phyloP scores from a whole-genome alignment of 2,888 invertebrate species.

The Meliscaeva auricollis region DNA sequence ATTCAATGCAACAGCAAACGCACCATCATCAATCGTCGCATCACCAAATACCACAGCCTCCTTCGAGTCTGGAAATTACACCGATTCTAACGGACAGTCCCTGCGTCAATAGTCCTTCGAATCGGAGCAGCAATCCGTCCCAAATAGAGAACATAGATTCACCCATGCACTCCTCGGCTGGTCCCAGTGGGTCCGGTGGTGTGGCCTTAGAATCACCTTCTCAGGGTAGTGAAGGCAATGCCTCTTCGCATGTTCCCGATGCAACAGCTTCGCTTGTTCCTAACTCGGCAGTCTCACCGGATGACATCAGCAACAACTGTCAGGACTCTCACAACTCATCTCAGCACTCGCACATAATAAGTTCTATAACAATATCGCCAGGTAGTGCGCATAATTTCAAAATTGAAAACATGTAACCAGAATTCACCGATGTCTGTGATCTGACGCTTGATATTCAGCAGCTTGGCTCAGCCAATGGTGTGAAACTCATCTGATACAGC shows the following conservation, averaged over 20 bases:
- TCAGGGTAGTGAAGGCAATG: slow-evolving; percentile 72
- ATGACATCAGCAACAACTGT: slow-evolving; percentile 70
- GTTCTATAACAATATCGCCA: slow-evolving; percentile 83
- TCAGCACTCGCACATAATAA: slow-evolving; percentile 81
- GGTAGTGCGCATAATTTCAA: slow-evolving; percentile 82
- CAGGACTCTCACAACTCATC: slow-evolving; percentile 67
- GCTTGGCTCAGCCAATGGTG: slow-evolving; percentile 15
- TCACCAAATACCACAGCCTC: slow-evolving; percentile 70
- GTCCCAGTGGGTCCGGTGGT: slow-evolving; percentile 60
- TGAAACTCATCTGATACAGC: slow-evolving; percentile 45
- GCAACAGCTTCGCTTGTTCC: slow-evolving; percentile 74
- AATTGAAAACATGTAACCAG: slow-evolving; percentile 83
- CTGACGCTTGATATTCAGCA: slow-evolving; percentile 32
- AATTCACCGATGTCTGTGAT: slow-evolving; percentile 46
- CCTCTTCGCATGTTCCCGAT: slow-evolving; percentile 71
- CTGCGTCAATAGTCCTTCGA: slow-evolving; percentile 80
- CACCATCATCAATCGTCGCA: slow-evolving; percentile 78
- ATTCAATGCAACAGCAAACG: slow-evolving; percentile 77
- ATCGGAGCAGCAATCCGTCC: slow-evolving; percentile 79
- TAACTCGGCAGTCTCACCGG: slow-evolving; percentile 74
- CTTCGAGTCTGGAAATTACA: slow-evolving; percentile 78
- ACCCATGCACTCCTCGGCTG: slow-evolving; percentile 76
- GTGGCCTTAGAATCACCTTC: slow-evolving; percentile 76
- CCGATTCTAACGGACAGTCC: slow-evolving; percentile 79
- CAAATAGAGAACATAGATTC: slow-evolving; percentile 77